Percentiles rank a stretch among this genome's conserved stretches.
These are phyloP conservation scores for Distichodus sexfasciatus DNA, from an alignment of 2,797 vertebrate genomes.

Conservation along the genomic window DNA sequence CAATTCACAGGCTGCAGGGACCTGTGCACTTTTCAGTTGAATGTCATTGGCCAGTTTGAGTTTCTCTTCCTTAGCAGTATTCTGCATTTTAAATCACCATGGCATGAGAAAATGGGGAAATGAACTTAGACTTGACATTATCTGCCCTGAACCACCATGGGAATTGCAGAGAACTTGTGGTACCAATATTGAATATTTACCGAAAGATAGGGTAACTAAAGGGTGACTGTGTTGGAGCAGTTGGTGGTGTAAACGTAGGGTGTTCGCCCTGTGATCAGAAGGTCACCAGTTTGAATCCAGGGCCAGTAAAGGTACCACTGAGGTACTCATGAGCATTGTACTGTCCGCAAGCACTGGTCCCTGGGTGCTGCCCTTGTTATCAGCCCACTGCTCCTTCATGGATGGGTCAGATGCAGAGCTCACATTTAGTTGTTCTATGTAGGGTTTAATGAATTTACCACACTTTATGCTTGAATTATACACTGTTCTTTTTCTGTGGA, in stretches of 20 bases:
- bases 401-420: no score
- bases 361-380: no score
- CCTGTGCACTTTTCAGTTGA: slow-evolving; percentile 68
- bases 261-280: no score
- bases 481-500: background rate
- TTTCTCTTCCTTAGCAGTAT: slow-evolving; percentile 60
- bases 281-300: no score
- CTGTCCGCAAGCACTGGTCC: no score
- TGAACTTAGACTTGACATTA: slow-evolving; percentile 68
- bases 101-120: slow-evolving; percentile 57
- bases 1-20: slow-evolving; percentile 57
- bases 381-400: no score
- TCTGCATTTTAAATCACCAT: slow-evolving; percentile 68
- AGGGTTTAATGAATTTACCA: background rate
- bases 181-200: slow-evolving; percentile 68
- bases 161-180: slow-evolving; percentile 62
- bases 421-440: background rate
- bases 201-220: slow-evolving; percentile 35
- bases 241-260: no score
- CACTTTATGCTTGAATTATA: no score
- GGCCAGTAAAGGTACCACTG: no score
- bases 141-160: slow-evolving; percentile 63
- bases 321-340: no score
- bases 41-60: slow-evolving; percentile 62
- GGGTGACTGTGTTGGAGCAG: no score